These are phyloP conservation scores for Paramuricea clavata DNA, from an alignment of 92 coral and sea anemone genomes.

Conservation along the genomic window DNA sequence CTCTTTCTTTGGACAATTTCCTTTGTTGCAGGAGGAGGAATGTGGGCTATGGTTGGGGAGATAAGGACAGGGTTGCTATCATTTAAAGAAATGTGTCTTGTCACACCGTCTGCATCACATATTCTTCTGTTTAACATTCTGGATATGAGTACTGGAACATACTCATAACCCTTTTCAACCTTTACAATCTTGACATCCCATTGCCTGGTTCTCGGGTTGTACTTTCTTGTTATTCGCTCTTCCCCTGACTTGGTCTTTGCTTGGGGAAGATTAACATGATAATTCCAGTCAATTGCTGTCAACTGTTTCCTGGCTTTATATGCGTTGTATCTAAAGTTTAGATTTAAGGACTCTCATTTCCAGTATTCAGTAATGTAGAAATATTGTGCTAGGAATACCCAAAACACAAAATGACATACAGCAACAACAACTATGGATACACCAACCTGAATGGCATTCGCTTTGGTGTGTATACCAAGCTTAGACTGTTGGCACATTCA, in stretches of 20 bases:
- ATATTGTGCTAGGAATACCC: background rate
- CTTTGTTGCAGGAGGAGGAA: slow-evolving; percentile 10
- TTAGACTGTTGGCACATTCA: background rate
- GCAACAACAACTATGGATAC: background rate
- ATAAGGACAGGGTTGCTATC: slow-evolving; percentile 21
- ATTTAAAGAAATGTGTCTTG: background rate
- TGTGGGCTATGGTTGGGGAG: slow-evolving; percentile 19
- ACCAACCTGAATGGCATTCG: background rate
- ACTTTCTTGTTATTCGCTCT: background rate
- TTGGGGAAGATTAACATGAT: too few species aligned
- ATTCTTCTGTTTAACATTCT: background rate
- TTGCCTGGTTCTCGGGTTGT: background rate
- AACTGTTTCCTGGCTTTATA: too few species aligned
- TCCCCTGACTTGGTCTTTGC: background rate
- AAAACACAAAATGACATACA: background rate
- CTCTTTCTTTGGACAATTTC: slow-evolving; percentile 22
- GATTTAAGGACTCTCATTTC: background rate
- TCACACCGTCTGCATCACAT: background rate
- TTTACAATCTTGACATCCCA: background rate
- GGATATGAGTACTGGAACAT: background rate
- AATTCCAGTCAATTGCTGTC: too few species aligned
- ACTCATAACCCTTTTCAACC: background rate
- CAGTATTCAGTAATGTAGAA: background rate
- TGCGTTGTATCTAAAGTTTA: too few species aligned
- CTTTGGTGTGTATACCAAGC: background rate